Evolutionary conservation across 2,113 vertebrate species (phyloP).

Genomic region (Saccopteryx leptura): DNA sequence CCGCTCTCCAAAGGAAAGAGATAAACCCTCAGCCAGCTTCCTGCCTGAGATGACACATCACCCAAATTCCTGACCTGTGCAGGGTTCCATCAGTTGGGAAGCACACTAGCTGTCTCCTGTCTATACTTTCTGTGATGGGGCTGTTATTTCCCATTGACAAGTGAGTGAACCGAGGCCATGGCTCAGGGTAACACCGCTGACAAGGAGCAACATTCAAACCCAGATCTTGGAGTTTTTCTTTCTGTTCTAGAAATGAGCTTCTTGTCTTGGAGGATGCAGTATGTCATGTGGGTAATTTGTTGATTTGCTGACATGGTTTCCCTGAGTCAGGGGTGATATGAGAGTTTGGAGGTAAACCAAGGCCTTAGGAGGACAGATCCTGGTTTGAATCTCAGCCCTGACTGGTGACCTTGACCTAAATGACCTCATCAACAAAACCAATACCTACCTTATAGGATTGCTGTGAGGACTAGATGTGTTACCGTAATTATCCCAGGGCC

Average conservation of each 20-base stretch:
- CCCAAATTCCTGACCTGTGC: not conserved
- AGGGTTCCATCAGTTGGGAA: no score
- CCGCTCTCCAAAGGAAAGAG: accelerated
- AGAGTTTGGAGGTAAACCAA: not conserved
- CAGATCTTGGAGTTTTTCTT: not conserved
- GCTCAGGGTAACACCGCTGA: not conserved
- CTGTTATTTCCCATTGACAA: not conserved
- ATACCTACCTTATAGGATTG: not conserved
- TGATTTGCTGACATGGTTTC: not conserved
- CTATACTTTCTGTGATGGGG: not conserved
- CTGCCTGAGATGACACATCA: not conserved
- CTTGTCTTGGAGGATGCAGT: not conserved
- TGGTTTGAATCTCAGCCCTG: not conserved
- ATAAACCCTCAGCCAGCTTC: not conserved
- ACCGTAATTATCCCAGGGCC: not conserved
- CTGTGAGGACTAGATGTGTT: not conserved
- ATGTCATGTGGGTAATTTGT: not conserved
- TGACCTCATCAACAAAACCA: not conserved
- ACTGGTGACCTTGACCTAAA: not conserved
- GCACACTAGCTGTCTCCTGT: accelerated
- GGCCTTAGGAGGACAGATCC: not conserved
- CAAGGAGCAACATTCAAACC: not conserved
- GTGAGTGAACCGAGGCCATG: not conserved
- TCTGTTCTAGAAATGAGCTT: not conserved
- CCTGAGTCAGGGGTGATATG: not conserved